phyloP scores from a whole-genome alignment of 2,113 vertebrate genomes.

The Theristicus caerulescens region DNA sequence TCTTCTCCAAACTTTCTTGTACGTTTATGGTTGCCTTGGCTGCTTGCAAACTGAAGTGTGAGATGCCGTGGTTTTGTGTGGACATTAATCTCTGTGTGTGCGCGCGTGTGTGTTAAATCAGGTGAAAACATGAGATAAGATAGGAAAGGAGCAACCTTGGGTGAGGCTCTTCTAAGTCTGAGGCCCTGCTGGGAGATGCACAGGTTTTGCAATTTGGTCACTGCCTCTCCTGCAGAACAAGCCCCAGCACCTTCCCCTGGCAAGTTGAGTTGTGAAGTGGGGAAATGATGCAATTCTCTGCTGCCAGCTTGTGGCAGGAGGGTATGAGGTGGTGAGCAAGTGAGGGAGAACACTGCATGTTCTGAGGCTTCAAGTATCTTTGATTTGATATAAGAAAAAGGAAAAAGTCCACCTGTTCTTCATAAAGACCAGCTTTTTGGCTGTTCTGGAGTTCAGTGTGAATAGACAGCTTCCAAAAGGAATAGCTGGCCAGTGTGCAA shows the following conservation, averaged over 20 bases:
- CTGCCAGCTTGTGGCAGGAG: neutral
- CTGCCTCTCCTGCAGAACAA: neutral
- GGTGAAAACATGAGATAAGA: neutral
- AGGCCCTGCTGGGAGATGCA: neutral
- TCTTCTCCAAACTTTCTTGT: neutral
- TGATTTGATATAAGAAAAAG: neutral
- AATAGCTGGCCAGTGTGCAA: neutral
- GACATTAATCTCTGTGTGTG: neutral
- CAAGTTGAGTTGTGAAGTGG: neutral
- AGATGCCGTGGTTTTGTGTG: neutral
- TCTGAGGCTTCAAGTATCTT: neutral
- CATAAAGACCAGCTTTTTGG: neutral
- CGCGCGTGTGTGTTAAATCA: neutral
- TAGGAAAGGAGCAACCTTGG: neutral
- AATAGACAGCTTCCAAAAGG: neutral
- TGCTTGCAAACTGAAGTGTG: neutral
- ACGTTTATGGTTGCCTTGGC: neutral
- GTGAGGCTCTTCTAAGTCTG: neutral
- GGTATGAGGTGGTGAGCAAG: rapidly evolving
- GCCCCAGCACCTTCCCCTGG: neutral
- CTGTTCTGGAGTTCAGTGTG: neutral
- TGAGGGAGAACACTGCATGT: rapidly evolving
- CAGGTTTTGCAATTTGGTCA: neutral
- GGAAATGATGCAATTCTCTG: neutral
- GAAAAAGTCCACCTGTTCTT: neutral